Evolutionary conservation across 1,140 invertebrate genomes (phyloP).

Genomic region (Homalodisca vitripennis): DNA sequence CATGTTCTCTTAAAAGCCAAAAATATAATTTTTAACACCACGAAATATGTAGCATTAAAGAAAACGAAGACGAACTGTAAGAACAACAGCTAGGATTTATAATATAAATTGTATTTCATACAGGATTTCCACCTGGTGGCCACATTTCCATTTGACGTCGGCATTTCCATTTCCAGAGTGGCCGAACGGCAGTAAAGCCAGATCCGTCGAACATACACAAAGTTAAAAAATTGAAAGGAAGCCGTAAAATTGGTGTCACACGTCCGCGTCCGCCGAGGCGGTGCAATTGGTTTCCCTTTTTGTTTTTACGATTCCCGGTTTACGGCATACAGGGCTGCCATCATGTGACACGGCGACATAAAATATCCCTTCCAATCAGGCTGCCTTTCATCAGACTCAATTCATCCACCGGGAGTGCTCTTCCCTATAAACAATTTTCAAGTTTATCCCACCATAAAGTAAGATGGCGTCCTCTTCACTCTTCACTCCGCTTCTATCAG

Average conservation of each 20-base stretch:
- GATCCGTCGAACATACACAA: constrained; percentile 16
- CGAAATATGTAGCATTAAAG: too few relatives aligned
- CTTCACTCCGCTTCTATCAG: too few relatives aligned
- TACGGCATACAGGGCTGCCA: constrained; percentile 23
- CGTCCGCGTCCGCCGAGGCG: not conserved
- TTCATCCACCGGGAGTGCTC: constrained; percentile 19
- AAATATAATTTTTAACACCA: too few relatives aligned
- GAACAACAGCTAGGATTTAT: too few relatives aligned
- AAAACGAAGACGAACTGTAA: too few relatives aligned
- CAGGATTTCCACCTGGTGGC: too few relatives aligned
- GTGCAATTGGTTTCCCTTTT: constrained; percentile 21
- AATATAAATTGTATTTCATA: too few relatives aligned
- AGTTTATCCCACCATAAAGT: constrained; percentile 16
- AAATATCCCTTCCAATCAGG: constrained; percentile 26
- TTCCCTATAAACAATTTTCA: constrained; percentile 22
- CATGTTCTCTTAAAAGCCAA: too few relatives aligned
- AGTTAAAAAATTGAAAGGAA: constrained; percentile 24
- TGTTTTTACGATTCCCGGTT: constrained; percentile 25
- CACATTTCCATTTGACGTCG: too few relatives aligned
- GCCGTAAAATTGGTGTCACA: constrained; percentile 22
- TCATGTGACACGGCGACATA: constrained; percentile 16
- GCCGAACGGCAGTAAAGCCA: not conserved
- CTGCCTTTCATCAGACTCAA: constrained; percentile 9
- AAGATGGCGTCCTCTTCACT: not conserved
- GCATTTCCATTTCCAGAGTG: too few relatives aligned